Conservation (phyloP, 2,797 vertebrate species). For the Argya squamiceps region DNA sequence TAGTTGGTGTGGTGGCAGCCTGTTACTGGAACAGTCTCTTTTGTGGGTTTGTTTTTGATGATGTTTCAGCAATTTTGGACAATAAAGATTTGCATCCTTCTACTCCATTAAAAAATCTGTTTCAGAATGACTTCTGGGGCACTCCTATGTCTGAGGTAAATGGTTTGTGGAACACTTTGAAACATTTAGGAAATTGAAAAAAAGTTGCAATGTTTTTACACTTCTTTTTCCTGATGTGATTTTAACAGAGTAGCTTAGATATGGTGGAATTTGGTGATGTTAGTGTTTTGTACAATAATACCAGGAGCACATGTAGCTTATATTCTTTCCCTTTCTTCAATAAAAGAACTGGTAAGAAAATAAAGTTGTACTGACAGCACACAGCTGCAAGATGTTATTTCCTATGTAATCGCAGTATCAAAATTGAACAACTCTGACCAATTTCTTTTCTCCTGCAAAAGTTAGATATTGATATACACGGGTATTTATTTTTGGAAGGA, state of each 20-base stretch:
- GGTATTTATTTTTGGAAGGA: neutral
- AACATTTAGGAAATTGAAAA: neutral
- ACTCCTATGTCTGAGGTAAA: constrained; percentile 96
- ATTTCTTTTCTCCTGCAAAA: neutral
- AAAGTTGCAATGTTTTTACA: neutral
- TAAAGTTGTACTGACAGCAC: neutral
- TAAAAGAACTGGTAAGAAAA: neutral
- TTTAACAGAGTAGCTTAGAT: neutral
- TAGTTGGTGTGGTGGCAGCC: constrained; percentile 87
- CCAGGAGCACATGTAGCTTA: neutral
- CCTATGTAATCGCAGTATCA: accelerated
- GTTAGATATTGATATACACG: neutral
- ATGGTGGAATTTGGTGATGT: neutral
- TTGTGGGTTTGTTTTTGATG: constrained; percentile 97
- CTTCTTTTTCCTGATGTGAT: neutral
- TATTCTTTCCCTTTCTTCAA: neutral
- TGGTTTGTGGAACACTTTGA: neutral
- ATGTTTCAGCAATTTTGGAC: constrained; percentile 96
- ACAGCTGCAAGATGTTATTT: neutral
- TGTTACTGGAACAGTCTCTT: constrained; percentile 98
- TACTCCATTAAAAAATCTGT: constrained; percentile 90
- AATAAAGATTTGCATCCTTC: constrained; percentile 97
- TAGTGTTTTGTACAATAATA: neutral
- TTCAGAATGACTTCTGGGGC: constrained; percentile 98
- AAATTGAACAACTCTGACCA: neutral